Evolutionary conservation across 1,140 invertebrate genomes (phyloP).

Genomic region (Lepidurus arcticus): DNA sequence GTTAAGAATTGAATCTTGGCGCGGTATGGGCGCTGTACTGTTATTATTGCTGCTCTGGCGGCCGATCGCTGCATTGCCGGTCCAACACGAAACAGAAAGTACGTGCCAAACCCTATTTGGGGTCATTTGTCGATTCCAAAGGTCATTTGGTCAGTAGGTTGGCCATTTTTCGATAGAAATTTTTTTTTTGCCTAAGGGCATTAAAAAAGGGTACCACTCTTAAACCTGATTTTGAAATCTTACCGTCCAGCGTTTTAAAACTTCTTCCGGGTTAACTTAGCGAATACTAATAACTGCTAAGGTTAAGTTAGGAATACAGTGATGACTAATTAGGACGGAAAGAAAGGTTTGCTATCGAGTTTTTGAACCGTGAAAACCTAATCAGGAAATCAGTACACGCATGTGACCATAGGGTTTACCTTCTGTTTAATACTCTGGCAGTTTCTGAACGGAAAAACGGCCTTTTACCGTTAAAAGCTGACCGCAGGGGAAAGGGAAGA

Average conservation of each 20-base stretch:
- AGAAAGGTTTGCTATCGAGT: no score
- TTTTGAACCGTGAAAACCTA: no score
- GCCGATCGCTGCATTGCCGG: neutral
- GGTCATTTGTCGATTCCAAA: neutral
- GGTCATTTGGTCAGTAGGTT: conserved; percentile 10
- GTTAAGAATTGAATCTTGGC: neutral
- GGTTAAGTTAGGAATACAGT: no score
- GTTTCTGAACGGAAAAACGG: neutral
- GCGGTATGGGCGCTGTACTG: neutral
- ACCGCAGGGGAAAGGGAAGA: conserved; percentile 13
- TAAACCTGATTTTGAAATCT: neutral
- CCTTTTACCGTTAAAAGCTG: neutral
- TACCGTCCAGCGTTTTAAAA: neutral
- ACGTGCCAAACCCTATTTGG: neutral
- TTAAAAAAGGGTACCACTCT: neutral
- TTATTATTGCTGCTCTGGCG: neutral
- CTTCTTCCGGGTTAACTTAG: neutral
- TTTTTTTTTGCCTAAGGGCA: neutral
- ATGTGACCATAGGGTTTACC: no score
- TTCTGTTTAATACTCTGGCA: no score
- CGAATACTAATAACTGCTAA: neutral
- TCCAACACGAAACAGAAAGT: conserved; percentile 7
- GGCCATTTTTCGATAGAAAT: neutral
- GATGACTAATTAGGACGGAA: no score
- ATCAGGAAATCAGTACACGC: no score